These are phyloP conservation scores for Falco naumanni DNA, from an alignment of 2,797 vertebrate species.

Conservation along the genomic window DNA sequence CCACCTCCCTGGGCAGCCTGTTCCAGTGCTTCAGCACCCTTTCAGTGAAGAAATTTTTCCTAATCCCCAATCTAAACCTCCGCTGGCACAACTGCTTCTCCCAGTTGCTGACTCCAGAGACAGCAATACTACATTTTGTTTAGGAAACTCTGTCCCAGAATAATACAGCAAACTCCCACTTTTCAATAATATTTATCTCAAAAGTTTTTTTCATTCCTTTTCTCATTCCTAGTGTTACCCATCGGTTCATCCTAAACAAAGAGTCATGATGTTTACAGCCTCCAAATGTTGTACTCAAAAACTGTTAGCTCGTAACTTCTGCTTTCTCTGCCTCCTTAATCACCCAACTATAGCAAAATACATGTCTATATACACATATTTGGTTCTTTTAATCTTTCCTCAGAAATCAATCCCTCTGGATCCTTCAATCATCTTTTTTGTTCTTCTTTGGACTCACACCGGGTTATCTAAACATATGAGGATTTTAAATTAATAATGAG, in stretches of 20 bases:
- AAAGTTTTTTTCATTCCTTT: background rate
- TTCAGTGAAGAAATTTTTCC: no score
- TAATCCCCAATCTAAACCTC: no score
- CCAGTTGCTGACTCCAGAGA: background rate
- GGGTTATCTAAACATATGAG: background rate
- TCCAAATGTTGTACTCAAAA: background rate
- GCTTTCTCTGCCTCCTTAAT: background rate
- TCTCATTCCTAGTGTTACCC: background rate
- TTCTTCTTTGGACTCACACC: conserved; percentile 9
- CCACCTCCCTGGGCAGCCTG: no score
- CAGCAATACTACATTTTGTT: fast-evolving
- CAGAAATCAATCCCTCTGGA: background rate
- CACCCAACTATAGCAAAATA: background rate
- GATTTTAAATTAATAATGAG: conserved; percentile 23
- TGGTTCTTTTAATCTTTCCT: conserved; percentile 5
- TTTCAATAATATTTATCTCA: background rate
- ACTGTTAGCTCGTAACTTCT: background rate
- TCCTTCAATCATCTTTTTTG: background rate
- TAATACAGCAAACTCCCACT: background rate
- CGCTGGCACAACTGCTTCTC: background rate
- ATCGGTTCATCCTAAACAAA: background rate
- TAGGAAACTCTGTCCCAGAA: background rate
- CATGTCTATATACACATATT: background rate
- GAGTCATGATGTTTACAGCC: background rate
- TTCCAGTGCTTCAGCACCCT: no score